Conservation (phyloP, 2,888 invertebrate species). For the Willowsia nigromaculata region DNA sequence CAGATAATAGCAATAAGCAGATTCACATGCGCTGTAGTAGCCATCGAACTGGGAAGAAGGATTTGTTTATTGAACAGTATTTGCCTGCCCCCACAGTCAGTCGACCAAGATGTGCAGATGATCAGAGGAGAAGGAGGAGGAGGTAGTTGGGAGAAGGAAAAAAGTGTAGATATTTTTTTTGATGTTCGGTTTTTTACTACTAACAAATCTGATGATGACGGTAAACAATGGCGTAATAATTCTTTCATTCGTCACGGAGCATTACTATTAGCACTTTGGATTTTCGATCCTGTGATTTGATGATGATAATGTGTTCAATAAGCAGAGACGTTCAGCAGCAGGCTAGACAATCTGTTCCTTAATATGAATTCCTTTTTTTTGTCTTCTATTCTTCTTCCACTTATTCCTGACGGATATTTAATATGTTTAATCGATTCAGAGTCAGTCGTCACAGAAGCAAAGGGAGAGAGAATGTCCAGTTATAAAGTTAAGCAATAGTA, state of each 20-base stretch:
- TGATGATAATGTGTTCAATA: conserved; percentile 53
- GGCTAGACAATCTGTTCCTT: background rate
- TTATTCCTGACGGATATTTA: conserved; percentile 34
- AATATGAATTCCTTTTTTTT: conserved; percentile 33
- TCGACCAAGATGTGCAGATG: background rate
- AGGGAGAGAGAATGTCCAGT: conserved; percentile 8
- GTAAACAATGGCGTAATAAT: conserved; percentile 70
- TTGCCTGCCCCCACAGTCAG: background rate
- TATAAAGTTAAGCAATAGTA: background rate
- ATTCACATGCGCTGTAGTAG: background rate
- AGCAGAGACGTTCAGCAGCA: conserved; percentile 3
- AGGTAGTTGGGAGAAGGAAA: background rate
- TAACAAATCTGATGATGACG: conserved; percentile 27
- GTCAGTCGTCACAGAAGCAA: conserved; percentile 51
- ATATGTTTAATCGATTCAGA: conserved; percentile 72
- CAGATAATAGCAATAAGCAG: background rate
- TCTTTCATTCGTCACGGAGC: conserved; percentile 63
- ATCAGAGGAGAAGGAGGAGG: conserved; percentile 20
- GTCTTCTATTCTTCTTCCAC: background rate
- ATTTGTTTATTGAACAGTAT: conserved; percentile 1
- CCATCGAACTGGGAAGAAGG: background rate
- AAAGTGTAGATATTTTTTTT: background rate
- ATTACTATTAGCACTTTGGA: conserved; percentile 51
- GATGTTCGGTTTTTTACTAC: background rate
- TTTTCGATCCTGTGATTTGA: no score